Evolutionary conservation across 2,113 vertebrate species (phyloP).

Genomic region (Cercocebus atys): DNA sequence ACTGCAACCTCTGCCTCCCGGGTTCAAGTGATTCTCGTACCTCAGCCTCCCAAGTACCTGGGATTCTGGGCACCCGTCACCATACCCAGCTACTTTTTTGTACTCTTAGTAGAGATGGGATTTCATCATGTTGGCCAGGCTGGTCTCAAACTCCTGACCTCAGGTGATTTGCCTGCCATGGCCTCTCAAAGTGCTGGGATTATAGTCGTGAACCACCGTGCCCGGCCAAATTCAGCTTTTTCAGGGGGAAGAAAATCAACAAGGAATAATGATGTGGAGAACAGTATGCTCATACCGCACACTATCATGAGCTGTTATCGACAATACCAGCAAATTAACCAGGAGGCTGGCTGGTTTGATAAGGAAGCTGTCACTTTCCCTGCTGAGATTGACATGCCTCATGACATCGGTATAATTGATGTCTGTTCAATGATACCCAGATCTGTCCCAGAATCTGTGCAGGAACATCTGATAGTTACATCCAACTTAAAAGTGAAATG

Average conservation of each 20-base stretch:
- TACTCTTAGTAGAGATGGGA: no score
- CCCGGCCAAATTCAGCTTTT: background rate
- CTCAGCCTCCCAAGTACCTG: no score
- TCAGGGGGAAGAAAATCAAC: background rate
- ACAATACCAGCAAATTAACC: slow-evolving; percentile 58
- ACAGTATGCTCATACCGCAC: background rate
- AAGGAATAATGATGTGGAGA: background rate
- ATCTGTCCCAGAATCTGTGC: slow-evolving; percentile 63
- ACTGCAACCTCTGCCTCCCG: no score
- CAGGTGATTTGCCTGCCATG: no score
- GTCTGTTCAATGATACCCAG: slow-evolving; percentile 64
- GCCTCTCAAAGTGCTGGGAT: no score
- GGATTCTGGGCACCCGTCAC: no score
- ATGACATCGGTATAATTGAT: slow-evolving; percentile 66
- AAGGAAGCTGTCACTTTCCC: slow-evolving; percentile 68
- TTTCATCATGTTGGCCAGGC: no score
- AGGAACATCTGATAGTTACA: slow-evolving; percentile 63
- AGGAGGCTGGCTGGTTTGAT: slow-evolving; percentile 49
- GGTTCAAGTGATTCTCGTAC: no score
- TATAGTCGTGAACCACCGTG: no score
- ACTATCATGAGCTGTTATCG: slow-evolving; percentile 52
- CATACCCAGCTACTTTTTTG: no score
- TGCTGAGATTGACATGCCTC: slow-evolving; percentile 60
- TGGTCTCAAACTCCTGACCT: no score
- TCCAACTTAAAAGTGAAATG: slow-evolving; percentile 61